These are phyloP conservation scores for Drosophila testacea DNA, from an alignment of 2,888 invertebrate species.

Conservation along the genomic window DNA sequence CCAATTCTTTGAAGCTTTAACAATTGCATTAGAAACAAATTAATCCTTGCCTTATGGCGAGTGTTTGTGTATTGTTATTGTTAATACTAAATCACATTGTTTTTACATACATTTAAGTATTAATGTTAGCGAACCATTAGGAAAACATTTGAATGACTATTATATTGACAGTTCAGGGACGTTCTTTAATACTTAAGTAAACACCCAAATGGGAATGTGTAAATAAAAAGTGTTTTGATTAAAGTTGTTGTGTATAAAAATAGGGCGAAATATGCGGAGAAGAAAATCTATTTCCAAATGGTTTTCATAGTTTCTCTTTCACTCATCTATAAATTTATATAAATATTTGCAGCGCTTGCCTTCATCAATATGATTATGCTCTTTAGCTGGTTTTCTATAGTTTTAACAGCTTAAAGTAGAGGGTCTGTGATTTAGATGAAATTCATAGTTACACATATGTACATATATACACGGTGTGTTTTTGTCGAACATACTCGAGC, in stretches of 20 bases:
- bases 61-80: neutral
- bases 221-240: slow-evolving; percentile 5
- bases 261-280: neutral
- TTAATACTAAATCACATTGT: too few relatives aligned
- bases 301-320: neutral
- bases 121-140: neutral
- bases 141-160: neutral
- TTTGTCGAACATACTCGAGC: neutral
- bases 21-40: too few relatives aligned
- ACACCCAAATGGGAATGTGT: slow-evolving; percentile 1
- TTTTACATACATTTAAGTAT: neutral
- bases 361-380: too few relatives aligned
- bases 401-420: too few relatives aligned
- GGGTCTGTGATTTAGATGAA: too few relatives aligned
- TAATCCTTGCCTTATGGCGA: too few relatives aligned
- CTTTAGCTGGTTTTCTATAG: too few relatives aligned
- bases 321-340: neutral
- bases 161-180: neutral
- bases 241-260: slow-evolving; percentile 2
- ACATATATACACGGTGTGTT: too few relatives aligned
- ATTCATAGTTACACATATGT: too few relatives aligned
- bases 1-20: too few relatives aligned
- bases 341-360: too few relatives aligned
- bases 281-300: neutral
- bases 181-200: neutral